Base-by-base conservation (phyloP, 2,113 vertebrate genomes). In the Myotis yumanensis region DNA sequence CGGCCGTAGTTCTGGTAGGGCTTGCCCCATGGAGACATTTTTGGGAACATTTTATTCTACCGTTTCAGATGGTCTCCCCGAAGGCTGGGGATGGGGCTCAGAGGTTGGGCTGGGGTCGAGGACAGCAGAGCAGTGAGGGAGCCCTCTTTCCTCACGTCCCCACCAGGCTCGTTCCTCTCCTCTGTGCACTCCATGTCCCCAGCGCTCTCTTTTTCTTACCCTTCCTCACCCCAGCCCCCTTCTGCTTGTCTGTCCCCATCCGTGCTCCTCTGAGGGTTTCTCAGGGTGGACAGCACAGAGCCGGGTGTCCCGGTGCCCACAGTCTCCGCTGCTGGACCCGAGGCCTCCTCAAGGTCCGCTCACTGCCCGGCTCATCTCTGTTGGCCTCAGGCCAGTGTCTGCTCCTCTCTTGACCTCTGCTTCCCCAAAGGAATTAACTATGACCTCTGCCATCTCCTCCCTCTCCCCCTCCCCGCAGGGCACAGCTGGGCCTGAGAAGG, bases 381-480 rank as follows among this genome's bases (percentile, higher is more conserved):
- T 4, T 30, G 57, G 46, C 32, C 66, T 75, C 52, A 84, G 91
- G 81, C 79, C 35, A 25, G 48, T 22, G 37, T 16, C 37, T 40
- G 1, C 30, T 7, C 20, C 72, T 77, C 66, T 77, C 9, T 16
- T 35, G 69, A 17, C n/a, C 37, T 71, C 35, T 9, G 4, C 12
- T 6, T 52, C 59, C 10, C n/a, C 25, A 10, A 4, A 48, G 32
- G 14, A 35, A 59, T 72, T 51, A 52, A 16, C 84, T 89, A 0
- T 14, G 62, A 48, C 3, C 11, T 51, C 54, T 15, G 12, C 54
- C 22, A 20, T 28, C 35, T 12, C 3, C 7, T 20, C 54, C 54
- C 20, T 35, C 5, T 11, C 9, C 1, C 0, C 3, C 0, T 9
- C 22, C 6, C 16, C 7, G 1, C 0, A 40, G n/a, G 59, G 15